Base-by-base conservation (phyloP, 2,113 vertebrate genomes). In the Mystacornis crossleyi region DNA sequence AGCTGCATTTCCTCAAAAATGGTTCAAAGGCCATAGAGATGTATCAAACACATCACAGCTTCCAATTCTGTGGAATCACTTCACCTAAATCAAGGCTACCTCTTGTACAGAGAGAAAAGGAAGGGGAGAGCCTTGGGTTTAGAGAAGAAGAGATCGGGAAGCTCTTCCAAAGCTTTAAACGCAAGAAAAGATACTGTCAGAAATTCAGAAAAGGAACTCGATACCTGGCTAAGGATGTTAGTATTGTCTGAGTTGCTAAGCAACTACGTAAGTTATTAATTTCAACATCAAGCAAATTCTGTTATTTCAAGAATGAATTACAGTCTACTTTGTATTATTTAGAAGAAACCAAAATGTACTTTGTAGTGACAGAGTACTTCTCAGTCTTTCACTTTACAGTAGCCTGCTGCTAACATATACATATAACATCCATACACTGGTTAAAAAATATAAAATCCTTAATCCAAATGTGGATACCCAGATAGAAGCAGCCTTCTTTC, bases 171-270 rank as follows among this genome's bases (percentile, higher is more conserved):
- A 90, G 34, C 42, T 83, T 86, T 81, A 89, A 92, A 70, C 2
- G 1, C 73, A 69, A 96, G 55, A 1, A 83, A 69, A 95, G 51
- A 62, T 81, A 47, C 18, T 51, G 51, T 31, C 55, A 89, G 80
- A 77, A 90, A 93, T 61, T 89, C 55, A 89, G 64, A 86, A 94
- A 81, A 86, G 33, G 51, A 90, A n/a, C 15, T 90, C 1, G 0
- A 5, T 66, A 64, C 67, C 75, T 91, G 82, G 24, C 51, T 79
- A 71, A 66, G 82, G 42, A 84, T 89, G 71, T 86, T 83, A 82
- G 51, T 43, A 78, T 60, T 78, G 65, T 81, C 60, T 71, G 80
- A 87, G 91, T 95, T 97, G 91, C 94, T 94, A 95, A 94, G 94
- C 89, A 95, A 95, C 95, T 45, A 48, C 14, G 4, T 48, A 78